Evolutionary conservation across 2,888 invertebrate species (phyloP).

Genomic region (Caenorhabditis sp.): DNA sequence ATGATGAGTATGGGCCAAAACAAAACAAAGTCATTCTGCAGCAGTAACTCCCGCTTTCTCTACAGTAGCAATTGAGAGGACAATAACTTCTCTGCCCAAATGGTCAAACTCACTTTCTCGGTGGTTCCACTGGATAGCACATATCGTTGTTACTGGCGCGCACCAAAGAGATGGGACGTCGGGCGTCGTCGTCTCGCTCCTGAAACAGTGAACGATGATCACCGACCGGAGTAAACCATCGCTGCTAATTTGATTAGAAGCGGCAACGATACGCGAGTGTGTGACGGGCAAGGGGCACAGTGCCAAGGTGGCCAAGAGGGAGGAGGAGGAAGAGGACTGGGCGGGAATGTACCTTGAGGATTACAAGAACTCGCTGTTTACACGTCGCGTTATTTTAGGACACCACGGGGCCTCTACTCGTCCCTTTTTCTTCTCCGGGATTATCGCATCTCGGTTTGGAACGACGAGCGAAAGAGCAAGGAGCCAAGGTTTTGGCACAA

Average conservation of each 20-base stretch:
- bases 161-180: slow-evolving; percentile 43
- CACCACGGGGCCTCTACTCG: not conserved
- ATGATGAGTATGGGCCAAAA: no score
- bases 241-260: slow-evolving; percentile 47
- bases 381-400: slow-evolving; percentile 49
- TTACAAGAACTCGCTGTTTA: slow-evolving; percentile 52
- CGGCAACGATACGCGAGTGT: slow-evolving; percentile 3
- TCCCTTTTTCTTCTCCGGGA: not conserved
- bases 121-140: slow-evolving; percentile 57
- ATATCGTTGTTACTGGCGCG: slow-evolving; percentile 24
- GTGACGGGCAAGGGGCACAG: slow-evolving; percentile 6
- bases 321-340: not conserved
- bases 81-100: no score
- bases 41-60: no score
- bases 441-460: slow-evolving; percentile 45
- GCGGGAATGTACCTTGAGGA: slow-evolving; percentile 34
- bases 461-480: slow-evolving; percentile 10
- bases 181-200: slow-evolving; percentile 33
- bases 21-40: no score
- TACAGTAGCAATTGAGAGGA: no score
- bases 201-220: slow-evolving; percentile 45
- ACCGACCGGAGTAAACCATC: not conserved
- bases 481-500: slow-evolving; percentile 20
- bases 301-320: slow-evolving; percentile 2
- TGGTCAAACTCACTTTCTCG: slow-evolving; percentile 33